Conservation (phyloP, 2,888 invertebrate species). For the Cephus sareptanus region DNA sequence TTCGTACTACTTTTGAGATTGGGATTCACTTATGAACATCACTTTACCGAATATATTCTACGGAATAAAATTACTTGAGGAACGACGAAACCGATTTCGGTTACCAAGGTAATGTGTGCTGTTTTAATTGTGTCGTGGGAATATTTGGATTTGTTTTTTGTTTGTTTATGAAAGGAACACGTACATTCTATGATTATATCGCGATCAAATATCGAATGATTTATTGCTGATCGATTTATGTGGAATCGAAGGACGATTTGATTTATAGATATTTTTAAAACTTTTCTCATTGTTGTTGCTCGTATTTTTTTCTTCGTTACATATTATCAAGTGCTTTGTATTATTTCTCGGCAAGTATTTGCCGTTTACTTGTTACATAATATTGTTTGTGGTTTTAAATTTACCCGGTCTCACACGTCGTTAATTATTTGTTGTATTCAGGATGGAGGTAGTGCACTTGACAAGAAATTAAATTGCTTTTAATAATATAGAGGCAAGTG, state of each 20-base stretch:
- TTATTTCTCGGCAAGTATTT: not conserved
- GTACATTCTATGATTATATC: not conserved
- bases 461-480: not conserved
- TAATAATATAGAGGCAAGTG: not conserved
- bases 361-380: not conserved
- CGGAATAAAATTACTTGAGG: not conserved
- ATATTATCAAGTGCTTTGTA: not conserved
- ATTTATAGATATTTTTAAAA: not conserved
- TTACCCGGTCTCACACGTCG: not conserved
- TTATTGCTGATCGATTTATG: not conserved
- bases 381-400: not conserved
- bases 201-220: not conserved
- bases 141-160: not conserved
- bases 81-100: not conserved
- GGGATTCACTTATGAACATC: not conserved
- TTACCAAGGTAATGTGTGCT: not conserved
- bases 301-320: not conserved
- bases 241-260: not conserved
- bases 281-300: not conserved
- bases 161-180: not conserved
- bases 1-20: not conserved
- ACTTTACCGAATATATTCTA: not conserved
- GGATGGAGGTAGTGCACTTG: not conserved
- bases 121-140: not conserved
- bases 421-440: not conserved